phyloP scores from a whole-genome alignment of 2,888 invertebrate genomes.

The Ypsolopha sequella region DNA sequence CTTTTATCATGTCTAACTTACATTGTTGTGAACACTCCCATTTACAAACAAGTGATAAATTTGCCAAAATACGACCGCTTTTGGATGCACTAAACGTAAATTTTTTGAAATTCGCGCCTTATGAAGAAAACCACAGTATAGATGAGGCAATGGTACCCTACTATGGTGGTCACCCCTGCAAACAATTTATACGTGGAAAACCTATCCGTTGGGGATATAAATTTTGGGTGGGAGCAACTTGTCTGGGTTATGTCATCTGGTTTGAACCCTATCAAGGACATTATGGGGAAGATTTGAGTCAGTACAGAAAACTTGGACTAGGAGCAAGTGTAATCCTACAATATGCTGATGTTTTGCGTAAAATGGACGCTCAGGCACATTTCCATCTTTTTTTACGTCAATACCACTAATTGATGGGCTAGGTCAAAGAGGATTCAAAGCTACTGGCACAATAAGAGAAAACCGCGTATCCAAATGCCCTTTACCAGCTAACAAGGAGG shows the following conservation, averaged over 20 bases:
- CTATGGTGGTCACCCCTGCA: slow-evolving; percentile 1
- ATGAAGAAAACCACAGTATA: no score
- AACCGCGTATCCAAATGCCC: neutral
- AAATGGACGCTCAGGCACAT: neutral
- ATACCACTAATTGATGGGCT: neutral
- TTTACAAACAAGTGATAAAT: neutral
- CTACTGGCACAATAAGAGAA: slow-evolving; percentile 1
- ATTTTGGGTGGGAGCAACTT: neutral
- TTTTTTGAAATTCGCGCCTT: no score
- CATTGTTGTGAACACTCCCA: neutral
- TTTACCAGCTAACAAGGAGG: no score
- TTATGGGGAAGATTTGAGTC: neutral
- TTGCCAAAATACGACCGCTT: neutral
- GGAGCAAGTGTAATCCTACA: neutral
- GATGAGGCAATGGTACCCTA: no score
- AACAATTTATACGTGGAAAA: slow-evolving; percentile 3
- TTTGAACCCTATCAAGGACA: slow-evolving; percentile 3
- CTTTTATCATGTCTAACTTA: neutral
- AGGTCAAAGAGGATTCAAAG: neutral
- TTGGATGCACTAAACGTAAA: no score
- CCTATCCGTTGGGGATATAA: no score
- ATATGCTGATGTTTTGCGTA: neutral
- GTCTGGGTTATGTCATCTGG: neutral
- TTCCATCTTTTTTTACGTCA: neutral
- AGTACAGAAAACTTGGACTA: neutral